Evolutionary conservation across 2,888 invertebrate species (phyloP).

Genomic region (Globia sparganii): DNA sequence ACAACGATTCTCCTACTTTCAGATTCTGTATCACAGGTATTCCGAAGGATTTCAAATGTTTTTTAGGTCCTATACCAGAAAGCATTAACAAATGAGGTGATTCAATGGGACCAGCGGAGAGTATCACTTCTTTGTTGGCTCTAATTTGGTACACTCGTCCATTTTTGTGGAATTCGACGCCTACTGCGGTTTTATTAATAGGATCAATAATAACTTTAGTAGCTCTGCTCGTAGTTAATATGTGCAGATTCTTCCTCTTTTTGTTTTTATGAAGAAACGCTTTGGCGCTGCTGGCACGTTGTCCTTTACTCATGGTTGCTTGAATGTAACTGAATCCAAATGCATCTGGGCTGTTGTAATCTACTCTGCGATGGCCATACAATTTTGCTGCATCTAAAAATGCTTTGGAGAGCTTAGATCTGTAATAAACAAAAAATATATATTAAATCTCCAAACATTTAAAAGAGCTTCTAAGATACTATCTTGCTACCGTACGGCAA

Average conservation of each 20-base stretch:
- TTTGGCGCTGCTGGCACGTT: conserved; percentile 89
- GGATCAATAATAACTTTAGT: conserved; percentile 91
- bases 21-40: conserved; percentile 91
- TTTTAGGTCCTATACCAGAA: conserved; percentile 92
- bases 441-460: background rate
- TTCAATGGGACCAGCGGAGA: conserved; percentile 94
- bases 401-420: conserved; percentile 91
- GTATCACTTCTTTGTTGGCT: conserved; percentile 89
- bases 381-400: conserved; percentile 92
- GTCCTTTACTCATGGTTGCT: conserved; percentile 87
- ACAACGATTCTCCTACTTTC: conserved; percentile 92
- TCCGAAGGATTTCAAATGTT: conserved; percentile 89
- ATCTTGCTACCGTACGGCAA: background rate
- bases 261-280: conserved; percentile 90
- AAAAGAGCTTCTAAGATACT: background rate
- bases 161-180: conserved; percentile 81
- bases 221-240: conserved; percentile 89
- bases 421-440: conserved; percentile 66
- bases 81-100: conserved; percentile 94
- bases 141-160: conserved; percentile 85
- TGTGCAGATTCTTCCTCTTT: conserved; percentile 90
- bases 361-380: conserved; percentile 92
- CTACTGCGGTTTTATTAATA: conserved; percentile 84
- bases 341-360: conserved; percentile 92
- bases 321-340: conserved; percentile 90